phyloP scores from a whole-genome alignment of 2,888 invertebrate species.

The Eulithis testata region DNA sequence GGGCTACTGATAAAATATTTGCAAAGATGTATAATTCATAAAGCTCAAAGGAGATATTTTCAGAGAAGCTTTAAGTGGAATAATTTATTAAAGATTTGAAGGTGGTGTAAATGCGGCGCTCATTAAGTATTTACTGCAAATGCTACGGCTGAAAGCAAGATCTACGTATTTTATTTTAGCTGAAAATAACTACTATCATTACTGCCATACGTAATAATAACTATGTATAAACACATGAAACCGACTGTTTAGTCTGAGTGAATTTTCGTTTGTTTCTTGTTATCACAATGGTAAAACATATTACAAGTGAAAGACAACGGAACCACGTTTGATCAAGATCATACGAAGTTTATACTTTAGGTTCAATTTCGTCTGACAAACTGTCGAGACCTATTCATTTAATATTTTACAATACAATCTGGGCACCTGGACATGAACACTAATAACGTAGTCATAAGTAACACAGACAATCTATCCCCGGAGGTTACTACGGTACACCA shows the following conservation, averaged over 20 bases:
- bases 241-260: too few relatives aligned
- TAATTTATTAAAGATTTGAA: conserved; percentile 26
- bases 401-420: conserved; percentile 20
- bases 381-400: not conserved
- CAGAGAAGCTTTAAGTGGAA: conserved; percentile 6
- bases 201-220: too few relatives aligned
- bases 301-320: too few relatives aligned
- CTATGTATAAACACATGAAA: too few relatives aligned
- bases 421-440: conserved; percentile 2
- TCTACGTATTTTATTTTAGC: conserved; percentile 7
- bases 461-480: conserved; percentile 17
- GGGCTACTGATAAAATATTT: not conserved
- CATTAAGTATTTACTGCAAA: conserved; percentile 12
- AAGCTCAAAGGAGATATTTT: conserved; percentile 7
- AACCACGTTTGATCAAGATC: too few relatives aligned
- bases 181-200: not conserved
- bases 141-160: conserved; percentile 17
- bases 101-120: conserved; percentile 32
- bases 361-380: not conserved
- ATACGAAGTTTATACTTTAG: not conserved
- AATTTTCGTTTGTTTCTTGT: too few relatives aligned
- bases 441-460: conserved; percentile 15
- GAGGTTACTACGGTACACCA: conserved; percentile 5
- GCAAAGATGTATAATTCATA: not conserved
- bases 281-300: too few relatives aligned